Percentiles rank a stretch among this genome's conserved stretches.
Conservation (phyloP, 2,797 vertebrate genomes). For the Ibycter americanus region DNA sequence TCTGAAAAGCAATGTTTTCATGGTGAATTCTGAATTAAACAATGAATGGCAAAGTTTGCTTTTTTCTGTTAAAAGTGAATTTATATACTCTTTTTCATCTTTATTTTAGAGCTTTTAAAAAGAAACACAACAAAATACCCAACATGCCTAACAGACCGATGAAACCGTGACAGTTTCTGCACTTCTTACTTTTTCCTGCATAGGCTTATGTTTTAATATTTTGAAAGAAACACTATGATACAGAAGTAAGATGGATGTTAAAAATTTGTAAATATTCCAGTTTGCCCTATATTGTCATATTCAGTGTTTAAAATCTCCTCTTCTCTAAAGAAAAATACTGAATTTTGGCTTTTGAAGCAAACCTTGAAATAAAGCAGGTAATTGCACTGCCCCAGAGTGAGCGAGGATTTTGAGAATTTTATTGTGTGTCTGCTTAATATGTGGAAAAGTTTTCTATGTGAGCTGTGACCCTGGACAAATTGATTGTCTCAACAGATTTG, state of each 20-base stretch:
- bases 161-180: background rate
- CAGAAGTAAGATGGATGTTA: background rate
- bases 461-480: background rate
- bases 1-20: background rate
- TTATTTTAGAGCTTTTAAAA: background rate
- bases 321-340: background rate
- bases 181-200: background rate
- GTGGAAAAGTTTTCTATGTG: background rate
- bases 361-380: background rate
- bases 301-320: background rate
- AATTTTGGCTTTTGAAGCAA: background rate
- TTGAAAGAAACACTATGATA: background rate
- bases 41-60: background rate
- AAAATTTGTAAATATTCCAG: background rate
- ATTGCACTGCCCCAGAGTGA: background rate
- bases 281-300: background rate
- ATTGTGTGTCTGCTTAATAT: accelerated
- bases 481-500: background rate
- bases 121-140: background rate
- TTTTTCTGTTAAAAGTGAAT: background rate
- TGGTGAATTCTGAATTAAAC: background rate
- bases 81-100: background rate
- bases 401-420: background rate
- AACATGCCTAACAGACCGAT: background rate
- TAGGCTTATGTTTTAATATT: background rate